These are phyloP conservation scores for Microctenopoma stevenorrisi DNA, from an alignment of 2,797 vertebrate species.

Conservation along the genomic window DNA sequence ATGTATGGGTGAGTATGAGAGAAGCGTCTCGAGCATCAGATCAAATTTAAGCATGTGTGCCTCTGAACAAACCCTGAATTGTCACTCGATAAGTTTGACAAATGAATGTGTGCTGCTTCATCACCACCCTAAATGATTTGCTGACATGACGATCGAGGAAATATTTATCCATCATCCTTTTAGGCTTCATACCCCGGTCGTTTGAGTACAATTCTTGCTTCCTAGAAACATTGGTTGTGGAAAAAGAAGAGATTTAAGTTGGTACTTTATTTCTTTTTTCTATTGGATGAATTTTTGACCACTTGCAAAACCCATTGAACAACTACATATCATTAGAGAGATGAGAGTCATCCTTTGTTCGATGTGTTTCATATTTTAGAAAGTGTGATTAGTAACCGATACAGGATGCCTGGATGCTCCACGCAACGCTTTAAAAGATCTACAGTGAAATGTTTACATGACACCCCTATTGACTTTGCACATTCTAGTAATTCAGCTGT, in stretches of 20 bases:
- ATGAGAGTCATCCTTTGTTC: too few species aligned
- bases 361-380: too few species aligned
- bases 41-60: constrained; percentile 20
- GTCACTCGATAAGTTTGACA: constrained; percentile 48
- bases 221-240: neutral
- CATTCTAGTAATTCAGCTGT: too few species aligned
- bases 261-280: constrained; percentile 26
- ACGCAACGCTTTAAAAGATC: too few species aligned
- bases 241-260: constrained; percentile 31
- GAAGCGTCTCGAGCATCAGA: constrained; percentile 17
- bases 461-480: too few species aligned
- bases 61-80: constrained; percentile 33
- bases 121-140: constrained; percentile 39
- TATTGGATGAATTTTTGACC: neutral
- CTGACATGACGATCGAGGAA: constrained; percentile 22
- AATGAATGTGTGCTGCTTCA: constrained; percentile 28
- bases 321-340: too few species aligned
- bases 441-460: too few species aligned
- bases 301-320: neutral
- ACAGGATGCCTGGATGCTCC: too few species aligned
- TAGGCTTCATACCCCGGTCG: constrained; percentile 10
- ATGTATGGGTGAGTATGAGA: neutral
- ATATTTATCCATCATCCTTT: constrained; percentile 57
- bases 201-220: constrained; percentile 11
- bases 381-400: too few species aligned